Base-by-base conservation (phyloP, 2,888 invertebrate genomes). In the Phorcus lineatus region DNA sequence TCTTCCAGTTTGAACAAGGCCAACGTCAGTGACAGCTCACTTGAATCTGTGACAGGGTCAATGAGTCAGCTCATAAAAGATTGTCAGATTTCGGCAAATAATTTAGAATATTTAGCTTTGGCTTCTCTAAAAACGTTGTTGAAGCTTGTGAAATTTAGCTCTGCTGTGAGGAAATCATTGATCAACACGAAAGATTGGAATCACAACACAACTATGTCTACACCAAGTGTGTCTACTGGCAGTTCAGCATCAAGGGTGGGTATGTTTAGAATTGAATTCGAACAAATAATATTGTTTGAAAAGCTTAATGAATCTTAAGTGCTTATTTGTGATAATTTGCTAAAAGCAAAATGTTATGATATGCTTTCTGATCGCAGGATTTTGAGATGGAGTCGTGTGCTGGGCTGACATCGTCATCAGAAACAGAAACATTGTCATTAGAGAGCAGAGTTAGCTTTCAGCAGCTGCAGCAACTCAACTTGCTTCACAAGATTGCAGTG, bases 1-100 rank as follows among this genome's bases (percentile, higher is more conserved):
- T 80, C 83, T 0, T 85, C 87, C 19, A 81, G 82, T 79, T 81
- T 82, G 4, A 81, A 62, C 31, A 80, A 54, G 0, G 80, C 80
- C 31, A 83, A 85, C 75, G 86, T 86, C 70, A 85, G 77, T 78
- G 89, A 88, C 31, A 88, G 87, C 70, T 87, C 87, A 13, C 81
- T 86, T 40, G 89, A 88, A 74, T 89, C 89, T 24, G 77, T 88
- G 7, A 86, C 86, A 22, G 87, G 87, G 54, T 89, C 89, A 0
- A 22, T 90, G 24, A 85, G 84, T 17, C 22, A 84, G 76, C 82
- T 90, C 62, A 66, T 89, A 24, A 86, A 86, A 53, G 88, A 85
- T 53, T 85, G 88, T 13, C 84, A 88, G 17, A 81, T 78, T 47
- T 88, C 84, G 80, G 90, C 90, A 19, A 88, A 88, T 79, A 87